Percentiles rank a stretch among this genome's conserved stretches.
Evolutionary conservation across 1,140 invertebrate species (phyloP).

Genomic region (Lithobius niger): DNA sequence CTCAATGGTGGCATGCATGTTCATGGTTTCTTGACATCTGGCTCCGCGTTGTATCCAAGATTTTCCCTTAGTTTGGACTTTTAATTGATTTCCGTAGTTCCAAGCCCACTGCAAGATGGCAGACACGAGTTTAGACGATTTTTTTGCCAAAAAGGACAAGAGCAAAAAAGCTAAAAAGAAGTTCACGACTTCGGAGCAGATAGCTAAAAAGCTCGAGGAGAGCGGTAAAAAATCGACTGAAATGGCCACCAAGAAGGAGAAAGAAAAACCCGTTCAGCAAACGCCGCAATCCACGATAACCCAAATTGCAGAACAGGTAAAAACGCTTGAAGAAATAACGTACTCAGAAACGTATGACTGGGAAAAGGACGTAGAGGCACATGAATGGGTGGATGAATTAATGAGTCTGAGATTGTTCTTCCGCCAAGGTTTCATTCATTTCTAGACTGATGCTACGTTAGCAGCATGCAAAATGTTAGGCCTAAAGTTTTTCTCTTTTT

Average conservation of each 20-base stretch:
- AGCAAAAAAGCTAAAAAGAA: slow-evolving; percentile 61
- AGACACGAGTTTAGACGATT: slow-evolving; percentile 63
- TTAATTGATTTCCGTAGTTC: not conserved
- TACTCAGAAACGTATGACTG: no score
- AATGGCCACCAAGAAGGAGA: slow-evolving; percentile 36
- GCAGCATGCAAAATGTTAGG: no score
- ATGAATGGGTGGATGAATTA: no score
- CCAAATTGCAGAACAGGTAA: slow-evolving; percentile 3
- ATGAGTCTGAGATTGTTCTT: no score
- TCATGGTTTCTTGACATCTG: slow-evolving; percentile 4
- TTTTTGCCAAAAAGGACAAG: slow-evolving; percentile 85
- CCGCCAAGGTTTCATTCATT: no score
- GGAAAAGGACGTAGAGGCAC: no score
- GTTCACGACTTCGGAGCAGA: slow-evolving; percentile 65
- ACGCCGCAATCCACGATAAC: not conserved
- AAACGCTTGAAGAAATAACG: no score
- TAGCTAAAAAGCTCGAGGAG: slow-evolving; percentile 45
- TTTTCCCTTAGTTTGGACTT: not conserved
- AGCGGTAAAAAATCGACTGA: slow-evolving; percentile 32
- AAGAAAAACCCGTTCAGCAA: slow-evolving; percentile 16
- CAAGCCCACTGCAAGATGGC: slow-evolving; percentile 43
- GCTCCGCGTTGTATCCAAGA: not conserved
- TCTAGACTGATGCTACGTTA: no score
- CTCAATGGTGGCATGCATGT: slow-evolving; percentile 4
- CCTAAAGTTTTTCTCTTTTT: no score